Percentiles rank a stretch among this genome's conserved stretches.
Evolutionary conservation across 1,140 invertebrate genomes (phyloP).

Genomic region (Proales similis): DNA sequence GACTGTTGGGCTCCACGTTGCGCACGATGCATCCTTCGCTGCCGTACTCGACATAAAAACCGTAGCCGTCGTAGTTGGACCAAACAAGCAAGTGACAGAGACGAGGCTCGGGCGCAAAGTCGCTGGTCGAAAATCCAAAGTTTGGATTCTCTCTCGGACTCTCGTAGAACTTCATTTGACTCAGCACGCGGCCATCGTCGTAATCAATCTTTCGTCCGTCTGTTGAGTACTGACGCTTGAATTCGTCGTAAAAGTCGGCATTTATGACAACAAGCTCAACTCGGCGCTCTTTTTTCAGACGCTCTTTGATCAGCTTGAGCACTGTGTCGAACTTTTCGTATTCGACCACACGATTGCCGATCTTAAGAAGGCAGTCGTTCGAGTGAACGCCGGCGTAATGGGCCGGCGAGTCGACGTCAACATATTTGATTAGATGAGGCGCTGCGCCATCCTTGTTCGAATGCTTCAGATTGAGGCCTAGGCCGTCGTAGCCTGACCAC

Average conservation of each 20-base stretch:
- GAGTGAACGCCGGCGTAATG: slow-evolving; percentile 31
- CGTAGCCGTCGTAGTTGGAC: slow-evolving; percentile 32
- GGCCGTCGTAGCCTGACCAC: slow-evolving; percentile 24
- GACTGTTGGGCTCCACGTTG: slow-evolving; percentile 27
- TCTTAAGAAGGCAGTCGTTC: slow-evolving; percentile 19
- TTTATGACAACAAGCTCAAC: slow-evolving; percentile 16
- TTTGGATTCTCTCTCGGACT: slow-evolving; percentile 16
- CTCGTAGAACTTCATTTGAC: slow-evolving; percentile 1
- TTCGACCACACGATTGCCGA: slow-evolving; percentile 16
- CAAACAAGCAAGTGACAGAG: slow-evolving; percentile 24
- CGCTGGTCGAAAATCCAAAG: neutral
- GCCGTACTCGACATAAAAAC: slow-evolving; percentile 28
- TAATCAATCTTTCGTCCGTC: slow-evolving; percentile 4
- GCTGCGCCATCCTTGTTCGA: neutral
- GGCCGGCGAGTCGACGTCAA: slow-evolving; percentile 28
- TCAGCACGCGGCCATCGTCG: neutral
- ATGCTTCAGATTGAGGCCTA: slow-evolving; percentile 22
- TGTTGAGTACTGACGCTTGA: slow-evolving; percentile 9
- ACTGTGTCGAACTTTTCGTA: slow-evolving; percentile 30
- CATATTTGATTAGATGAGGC: neutral
- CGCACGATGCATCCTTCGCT: slow-evolving; percentile 13
- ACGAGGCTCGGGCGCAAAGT: neutral
- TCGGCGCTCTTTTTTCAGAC: slow-evolving; percentile 2
- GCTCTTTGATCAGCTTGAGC: slow-evolving; percentile 13
- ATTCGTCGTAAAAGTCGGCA: neutral